Evolutionary conservation across 2,797 vertebrate genomes (phyloP), one percentile per base, ranked within the genome.

Genomic region (Aplochiton taeniatus): DNA sequence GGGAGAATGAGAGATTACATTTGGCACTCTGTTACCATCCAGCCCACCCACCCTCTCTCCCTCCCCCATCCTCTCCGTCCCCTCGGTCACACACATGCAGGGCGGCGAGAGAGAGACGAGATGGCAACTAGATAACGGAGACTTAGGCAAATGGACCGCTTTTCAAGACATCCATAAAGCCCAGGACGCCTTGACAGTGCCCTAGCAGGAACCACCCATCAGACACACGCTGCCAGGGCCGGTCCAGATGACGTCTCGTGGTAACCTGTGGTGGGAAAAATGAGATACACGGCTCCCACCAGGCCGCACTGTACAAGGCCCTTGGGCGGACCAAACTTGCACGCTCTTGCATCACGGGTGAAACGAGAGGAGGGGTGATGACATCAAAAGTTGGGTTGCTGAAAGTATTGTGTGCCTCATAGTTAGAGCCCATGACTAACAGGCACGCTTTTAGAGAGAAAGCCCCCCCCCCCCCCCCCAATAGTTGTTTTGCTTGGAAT

Each of bases 271-370:
- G 4, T 57, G 41, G 41, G 41, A n/a, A 18, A 11, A n/a, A n/a
- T n/a, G n/a, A n/a, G n/a, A n/a, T 53, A 53, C 61, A 65, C 72
- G 58, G 17, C 52, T 52, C 66, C 50, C 66, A 52, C 43, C 45
- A 58, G 47, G 31, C 55, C 31, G 31, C 31, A 31, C 52, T 2
- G 46, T 16, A 48, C 18, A 58, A 20, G 50, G 13, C 63, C 46
- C 42, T 14, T 2, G 1, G 46, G 46, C 2, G 10, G 53, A 44
- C 47, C 31, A 58, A 63, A 18, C 71, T 82, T 83, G 46, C 79
- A 65, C 42, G 55, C 57, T n/a, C 69, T 83, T 85, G 77, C 73
- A 80, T 79, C 80, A 82, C 11, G 58, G 67, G 65, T 64, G 17
- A 8, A 48, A 65, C 52, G 61, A 73, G 43, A 20, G 10, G 47